Evolutionary conservation across 2,113 vertebrate genomes (phyloP).

Genomic region (Campylomormyrus tamandua): DNA sequence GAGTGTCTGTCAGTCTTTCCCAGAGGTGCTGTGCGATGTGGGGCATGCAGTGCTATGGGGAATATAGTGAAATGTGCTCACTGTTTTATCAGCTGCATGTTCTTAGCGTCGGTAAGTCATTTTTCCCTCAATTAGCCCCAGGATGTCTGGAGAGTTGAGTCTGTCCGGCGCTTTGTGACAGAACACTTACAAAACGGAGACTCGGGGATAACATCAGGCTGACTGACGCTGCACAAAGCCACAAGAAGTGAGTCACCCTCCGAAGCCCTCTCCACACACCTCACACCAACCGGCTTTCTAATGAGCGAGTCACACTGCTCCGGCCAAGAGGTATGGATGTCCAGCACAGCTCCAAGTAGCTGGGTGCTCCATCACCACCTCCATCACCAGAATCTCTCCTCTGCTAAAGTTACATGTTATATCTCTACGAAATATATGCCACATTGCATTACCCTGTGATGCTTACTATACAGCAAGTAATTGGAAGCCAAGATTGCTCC

Average conservation of each 20-base stretch:
- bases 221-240: not conserved
- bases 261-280: not conserved
- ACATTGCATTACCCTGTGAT: not conserved
- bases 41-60: not conserved
- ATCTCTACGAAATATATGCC: not conserved
- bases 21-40: not conserved
- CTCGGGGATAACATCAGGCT: not conserved
- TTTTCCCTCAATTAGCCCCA: not conserved
- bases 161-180: not conserved
- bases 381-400: not conserved
- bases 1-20: not conserved
- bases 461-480: not conserved
- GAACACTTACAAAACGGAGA: not conserved
- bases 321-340: not conserved
- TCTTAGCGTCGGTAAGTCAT: not conserved
- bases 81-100: not conserved
- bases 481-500: not conserved
- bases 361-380: not conserved
- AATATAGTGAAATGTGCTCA: not conserved
- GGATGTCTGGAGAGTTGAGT: not conserved
- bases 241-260: not conserved
- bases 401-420: not conserved
- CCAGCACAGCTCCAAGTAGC: not conserved
- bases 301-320: not conserved
- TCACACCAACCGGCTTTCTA: not conserved